A percentile compares a stretch with the other conserved stretches of the same genome.
Conservation (phyloP, 2,797 vertebrate genomes). For the Limnodromus scolopaceus region DNA sequence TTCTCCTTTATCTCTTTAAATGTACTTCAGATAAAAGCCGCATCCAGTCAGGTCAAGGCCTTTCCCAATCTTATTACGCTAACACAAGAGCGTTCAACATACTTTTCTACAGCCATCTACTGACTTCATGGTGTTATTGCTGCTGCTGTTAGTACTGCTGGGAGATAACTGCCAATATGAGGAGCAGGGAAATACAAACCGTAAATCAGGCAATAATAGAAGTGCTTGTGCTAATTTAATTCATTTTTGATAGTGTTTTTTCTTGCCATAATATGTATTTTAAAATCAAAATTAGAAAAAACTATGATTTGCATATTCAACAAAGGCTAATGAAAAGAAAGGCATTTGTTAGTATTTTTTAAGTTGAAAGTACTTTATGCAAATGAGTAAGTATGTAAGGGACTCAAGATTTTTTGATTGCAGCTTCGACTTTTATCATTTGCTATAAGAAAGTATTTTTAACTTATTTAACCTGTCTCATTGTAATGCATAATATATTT, state of each 20-base stretch:
- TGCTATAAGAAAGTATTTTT: neutral
- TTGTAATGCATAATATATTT: neutral
- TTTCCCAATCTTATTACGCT: conserved; percentile 80
- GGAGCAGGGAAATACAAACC: neutral
- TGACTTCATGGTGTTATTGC: conserved; percentile 81
- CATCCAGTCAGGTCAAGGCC: conserved; percentile 83
- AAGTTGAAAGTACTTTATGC: neutral
- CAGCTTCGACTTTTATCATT: neutral
- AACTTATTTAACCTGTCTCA: neutral
- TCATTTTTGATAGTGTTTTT: neutral
- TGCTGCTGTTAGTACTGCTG: conserved; percentile 40
- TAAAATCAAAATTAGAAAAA: neutral
- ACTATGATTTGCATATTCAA: neutral
- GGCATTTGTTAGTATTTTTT: neutral
- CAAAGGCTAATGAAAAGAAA: neutral
- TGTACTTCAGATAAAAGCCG: conserved; percentile 86
- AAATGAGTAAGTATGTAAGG: neutral
- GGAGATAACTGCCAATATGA: neutral
- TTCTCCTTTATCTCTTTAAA: conserved; percentile 85
- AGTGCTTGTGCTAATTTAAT: neutral
- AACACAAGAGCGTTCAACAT: conserved; percentile 66
- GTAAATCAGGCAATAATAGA: neutral
- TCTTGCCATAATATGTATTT: accelerated
- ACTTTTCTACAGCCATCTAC: conserved; percentile 91
- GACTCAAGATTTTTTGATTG: accelerated